A percentile compares a stretch with the other conserved stretches of the same genome.
phyloP scores from a whole-genome alignment of 2,888 invertebrate genomes.

The Trichopoda pennipes region DNA sequence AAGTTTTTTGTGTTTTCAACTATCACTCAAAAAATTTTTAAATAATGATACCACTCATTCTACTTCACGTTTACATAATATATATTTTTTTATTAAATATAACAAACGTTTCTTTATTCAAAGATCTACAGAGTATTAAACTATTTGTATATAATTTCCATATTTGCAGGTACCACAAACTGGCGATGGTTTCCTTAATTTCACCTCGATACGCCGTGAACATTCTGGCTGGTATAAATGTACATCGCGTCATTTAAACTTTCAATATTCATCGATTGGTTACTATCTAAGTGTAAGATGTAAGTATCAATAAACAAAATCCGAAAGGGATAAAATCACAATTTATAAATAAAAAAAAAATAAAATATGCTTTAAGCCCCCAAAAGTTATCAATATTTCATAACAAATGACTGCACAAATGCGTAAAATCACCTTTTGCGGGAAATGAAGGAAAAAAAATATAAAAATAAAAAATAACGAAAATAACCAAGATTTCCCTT shows the following conservation, averaged over 20 bases:
- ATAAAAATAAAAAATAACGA: no score
- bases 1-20: no score
- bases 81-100: no score
- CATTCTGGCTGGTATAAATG: constrained; percentile 97
- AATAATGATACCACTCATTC: no score
- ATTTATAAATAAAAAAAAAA: constrained; percentile 38
- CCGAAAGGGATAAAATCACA: constrained; percentile 7
- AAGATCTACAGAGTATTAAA: background rate
- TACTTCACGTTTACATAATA: no score
- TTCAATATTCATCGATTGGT: constrained; percentile 93
- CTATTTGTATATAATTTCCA: constrained; percentile 8
- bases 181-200: constrained; percentile 91
- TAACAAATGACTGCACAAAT: constrained; percentile 70
- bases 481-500: constrained; percentile 3
- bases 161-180: constrained; percentile 84
- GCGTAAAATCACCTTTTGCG: constrained; percentile 75
- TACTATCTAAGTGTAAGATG: constrained; percentile 94
- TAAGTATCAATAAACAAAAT: constrained; percentile 82
- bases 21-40: no score
- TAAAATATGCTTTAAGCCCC: constrained; percentile 38
- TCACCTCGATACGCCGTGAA: constrained; percentile 88
- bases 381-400: constrained; percentile 67
- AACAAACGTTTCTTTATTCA: no score
- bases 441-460: background rate
- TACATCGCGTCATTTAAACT: constrained; percentile 90